Evolutionary conservation across 2,888 invertebrate species (phyloP), one percentile per base, ranked within the genome.

Genomic region (Acleris sparsana): DNA sequence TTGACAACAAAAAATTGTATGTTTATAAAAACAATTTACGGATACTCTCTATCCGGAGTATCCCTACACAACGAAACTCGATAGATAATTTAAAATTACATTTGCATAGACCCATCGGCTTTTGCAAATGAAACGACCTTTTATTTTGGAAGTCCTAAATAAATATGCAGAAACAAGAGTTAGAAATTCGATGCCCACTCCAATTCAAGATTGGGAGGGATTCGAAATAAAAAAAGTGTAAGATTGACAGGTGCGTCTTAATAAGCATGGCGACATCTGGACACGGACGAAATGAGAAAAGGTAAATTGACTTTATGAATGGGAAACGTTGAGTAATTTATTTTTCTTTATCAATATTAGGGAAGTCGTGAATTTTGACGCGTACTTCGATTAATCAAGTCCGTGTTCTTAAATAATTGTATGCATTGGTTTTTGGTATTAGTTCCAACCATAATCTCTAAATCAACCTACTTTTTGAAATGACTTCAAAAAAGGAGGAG

Each of bases 191-290:
- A 83, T 82, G 78, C 79, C 80, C 83, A 88, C 88, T 91, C 77
- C 76, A 86, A 79, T 72, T 83, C 77, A 79, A 80, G 78, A 83
- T 81, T 80, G 84, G 80, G 84, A 84, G 86, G 84, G 82, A 80
- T 80, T 77, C 69, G 79, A 80, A 91, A 92, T 89, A 90, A 92
- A 90, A n/a, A 92, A 89, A 71, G 73, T 80, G 79, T 76, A 85
- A 91, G 92, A 92, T 92, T 92, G 92, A 92, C 92, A 92, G 92
- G 92, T 92, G 92, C 89, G 90, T 88, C 90, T 89, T 92, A 92
- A 92, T 92, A 92, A 92, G 86, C 80, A 73, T 73, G 82, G 85
- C 84, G 83, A 85, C 92, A 91, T 88, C 87, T 92, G 92, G 80
- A 80, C 72, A 73, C 71, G 75, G 73, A 72, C 77, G 82, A 88